Evolutionary conservation across 2,113 vertebrate genomes (phyloP).

Genomic region (Danionella cerebrum): DNA sequence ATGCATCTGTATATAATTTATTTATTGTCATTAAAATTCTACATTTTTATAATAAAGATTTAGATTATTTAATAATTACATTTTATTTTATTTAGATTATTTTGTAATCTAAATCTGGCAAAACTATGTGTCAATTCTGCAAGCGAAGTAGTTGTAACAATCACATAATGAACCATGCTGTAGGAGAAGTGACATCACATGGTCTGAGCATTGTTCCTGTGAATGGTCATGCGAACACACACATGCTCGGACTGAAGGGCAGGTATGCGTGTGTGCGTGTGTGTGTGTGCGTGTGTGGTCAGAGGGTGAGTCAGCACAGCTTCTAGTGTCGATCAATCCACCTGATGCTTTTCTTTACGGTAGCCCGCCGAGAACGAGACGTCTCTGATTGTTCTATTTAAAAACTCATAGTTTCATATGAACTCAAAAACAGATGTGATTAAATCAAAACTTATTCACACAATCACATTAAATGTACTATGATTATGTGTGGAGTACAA

Average conservation of each 20-base stretch:
- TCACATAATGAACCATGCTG: background rate
- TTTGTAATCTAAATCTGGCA: no score
- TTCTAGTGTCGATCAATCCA: constrained; percentile 48
- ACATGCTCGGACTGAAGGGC: background rate
- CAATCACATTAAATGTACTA: no score
- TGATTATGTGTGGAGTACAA: no score
- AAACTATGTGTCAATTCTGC: no score
- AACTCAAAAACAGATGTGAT: no score
- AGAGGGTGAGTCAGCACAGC: constrained; percentile 36
- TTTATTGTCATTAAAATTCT: no score
- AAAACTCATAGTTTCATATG: background rate
- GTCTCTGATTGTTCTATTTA: constrained; percentile 45
- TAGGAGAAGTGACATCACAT: background rate
- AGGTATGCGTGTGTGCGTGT: no score
- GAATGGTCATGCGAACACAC: background rate
- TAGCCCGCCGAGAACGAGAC: constrained; percentile 45
- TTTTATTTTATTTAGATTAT: no score
- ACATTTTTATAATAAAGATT: no score
- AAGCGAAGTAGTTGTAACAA: background rate
- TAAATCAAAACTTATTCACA: background rate
- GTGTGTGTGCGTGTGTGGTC: no score
- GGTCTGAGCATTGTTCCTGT: background rate
- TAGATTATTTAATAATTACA: no score
- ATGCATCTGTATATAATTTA: no score
- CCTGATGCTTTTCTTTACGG: constrained; percentile 48